phyloP scores from a whole-genome alignment of 1,140 invertebrate genomes.

The Drosophila kohkoa region DNA sequence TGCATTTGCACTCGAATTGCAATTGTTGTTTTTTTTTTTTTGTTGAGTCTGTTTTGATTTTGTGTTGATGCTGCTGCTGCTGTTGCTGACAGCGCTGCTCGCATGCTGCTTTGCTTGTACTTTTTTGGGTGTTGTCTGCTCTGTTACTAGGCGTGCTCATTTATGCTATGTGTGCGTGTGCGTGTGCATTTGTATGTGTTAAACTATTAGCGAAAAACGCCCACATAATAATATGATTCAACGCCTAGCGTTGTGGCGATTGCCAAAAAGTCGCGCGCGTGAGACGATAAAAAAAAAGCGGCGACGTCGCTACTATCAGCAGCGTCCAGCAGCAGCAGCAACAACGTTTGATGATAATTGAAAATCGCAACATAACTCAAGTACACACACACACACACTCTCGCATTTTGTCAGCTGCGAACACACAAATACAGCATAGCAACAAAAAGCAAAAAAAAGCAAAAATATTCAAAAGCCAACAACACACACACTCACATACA shows the following conservation, averaged over 20 bases:
- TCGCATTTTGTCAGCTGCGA: conserved; percentile 1
- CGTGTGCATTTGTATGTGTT: conserved; percentile 23
- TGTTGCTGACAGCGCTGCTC: conserved; percentile 2
- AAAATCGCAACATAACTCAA: conserved; percentile 29
- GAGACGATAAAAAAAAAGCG: conserved; percentile 39
- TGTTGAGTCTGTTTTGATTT: conserved; percentile 4
- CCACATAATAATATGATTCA: conserved; percentile 45
- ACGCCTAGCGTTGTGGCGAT: not conserved
- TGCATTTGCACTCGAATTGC: conserved; percentile 58
- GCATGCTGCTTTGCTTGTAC: not conserved
- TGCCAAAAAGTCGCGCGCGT: conserved; percentile 43
- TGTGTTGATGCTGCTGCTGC: conserved; percentile 13
- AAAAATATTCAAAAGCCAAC: conserved; percentile 15
- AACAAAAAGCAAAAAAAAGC: conserved; percentile 29
- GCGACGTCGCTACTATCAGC: conserved; percentile 17
- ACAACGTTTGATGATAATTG: conserved; percentile 26
- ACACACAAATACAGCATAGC: conserved; percentile 14
- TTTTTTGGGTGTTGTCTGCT: conserved; percentile 45
- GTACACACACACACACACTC: conserved; percentile 1
- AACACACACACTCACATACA: not conserved
- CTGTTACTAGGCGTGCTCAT: conserved; percentile 49
- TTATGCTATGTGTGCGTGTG: not conserved
- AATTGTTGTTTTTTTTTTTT: conserved; percentile 11
- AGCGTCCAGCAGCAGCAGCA: conserved; percentile 29
- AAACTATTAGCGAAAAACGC: conserved; percentile 57